Percentiles rank a stretch among this genome's conserved stretches.
Evolutionary conservation across 2,113 vertebrate genomes (phyloP).

Genomic region (Alexandromys fortis): DNA sequence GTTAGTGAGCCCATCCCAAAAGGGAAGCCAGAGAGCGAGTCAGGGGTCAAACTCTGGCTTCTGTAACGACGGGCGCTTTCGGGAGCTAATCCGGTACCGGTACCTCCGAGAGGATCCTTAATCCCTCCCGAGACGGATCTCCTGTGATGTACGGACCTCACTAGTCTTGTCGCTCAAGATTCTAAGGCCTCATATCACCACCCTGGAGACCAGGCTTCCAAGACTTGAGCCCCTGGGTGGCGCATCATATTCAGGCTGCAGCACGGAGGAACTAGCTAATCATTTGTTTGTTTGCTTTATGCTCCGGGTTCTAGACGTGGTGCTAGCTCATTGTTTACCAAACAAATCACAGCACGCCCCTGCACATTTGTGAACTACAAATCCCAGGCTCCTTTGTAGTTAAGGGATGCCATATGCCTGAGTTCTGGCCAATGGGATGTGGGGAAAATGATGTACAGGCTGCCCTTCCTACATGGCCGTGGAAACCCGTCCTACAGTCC

Average conservation of each 20-base stretch:
- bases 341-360: neutral
- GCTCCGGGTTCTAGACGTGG: neutral
- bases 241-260: neutral
- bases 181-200: neutral
- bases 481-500: rapidly evolving
- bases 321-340: neutral
- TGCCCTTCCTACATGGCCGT: neutral
- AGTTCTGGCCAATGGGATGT: neutral
- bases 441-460: rapidly evolving
- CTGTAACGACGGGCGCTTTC: neutral
- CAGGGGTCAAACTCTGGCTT: neutral
- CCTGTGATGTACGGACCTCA: neutral
- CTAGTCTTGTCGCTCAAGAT: neutral
- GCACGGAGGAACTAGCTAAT: neutral
- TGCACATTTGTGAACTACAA: neutral
- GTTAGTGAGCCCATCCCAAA: neutral
- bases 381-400: neutral
- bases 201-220: neutral
- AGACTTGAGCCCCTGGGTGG: neutral
- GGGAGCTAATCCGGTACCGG: neutral
- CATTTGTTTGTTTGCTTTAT: neutral
- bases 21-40: neutral
- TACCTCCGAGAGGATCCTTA: neutral
- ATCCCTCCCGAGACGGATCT: neutral
- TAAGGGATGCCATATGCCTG: neutral